phyloP scores from a whole-genome alignment of 2,797 vertebrate species.

The Liparis tanakae region DNA sequence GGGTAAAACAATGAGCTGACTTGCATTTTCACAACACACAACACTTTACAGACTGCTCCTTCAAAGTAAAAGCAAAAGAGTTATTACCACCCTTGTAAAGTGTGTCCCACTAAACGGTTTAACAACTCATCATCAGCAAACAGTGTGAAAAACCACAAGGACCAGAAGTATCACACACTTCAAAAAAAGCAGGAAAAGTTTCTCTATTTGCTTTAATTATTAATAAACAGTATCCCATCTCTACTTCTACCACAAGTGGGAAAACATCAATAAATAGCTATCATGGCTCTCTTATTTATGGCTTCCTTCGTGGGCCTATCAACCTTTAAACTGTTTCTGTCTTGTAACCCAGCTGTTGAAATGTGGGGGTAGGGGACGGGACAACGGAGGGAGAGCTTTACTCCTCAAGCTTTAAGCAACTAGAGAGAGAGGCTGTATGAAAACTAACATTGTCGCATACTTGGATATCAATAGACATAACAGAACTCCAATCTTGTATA shows the following conservation, averaged over 20 bases:
- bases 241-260: constrained; percentile 55
- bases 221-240: constrained; percentile 53
- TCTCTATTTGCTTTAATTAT: constrained; percentile 74
- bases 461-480: constrained; percentile 32
- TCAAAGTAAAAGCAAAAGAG: constrained; percentile 30
- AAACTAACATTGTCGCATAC: constrained; percentile 18
- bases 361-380: constrained; percentile 75
- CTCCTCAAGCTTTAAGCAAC: constrained; percentile 23
- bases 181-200: constrained; percentile 44
- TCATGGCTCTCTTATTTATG: constrained; percentile 84
- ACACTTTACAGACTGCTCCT: constrained; percentile 40
- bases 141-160: constrained; percentile 77
- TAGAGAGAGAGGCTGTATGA: constrained; percentile 24
- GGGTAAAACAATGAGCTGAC: neutral
- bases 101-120: constrained; percentile 65
- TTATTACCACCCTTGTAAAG: constrained; percentile 52
- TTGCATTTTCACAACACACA: constrained; percentile 3
- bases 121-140: constrained; percentile 79
- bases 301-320: constrained; percentile 85
- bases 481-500: constrained; percentile 5
- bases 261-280: constrained; percentile 83
- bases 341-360: constrained; percentile 75
- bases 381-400: constrained; percentile 65
- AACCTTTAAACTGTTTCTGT: constrained; percentile 81
- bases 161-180: constrained; percentile 65